Base-by-base conservation (phyloP, 2,113 vertebrate genomes). In the Odocoileus virginianus region DNA sequence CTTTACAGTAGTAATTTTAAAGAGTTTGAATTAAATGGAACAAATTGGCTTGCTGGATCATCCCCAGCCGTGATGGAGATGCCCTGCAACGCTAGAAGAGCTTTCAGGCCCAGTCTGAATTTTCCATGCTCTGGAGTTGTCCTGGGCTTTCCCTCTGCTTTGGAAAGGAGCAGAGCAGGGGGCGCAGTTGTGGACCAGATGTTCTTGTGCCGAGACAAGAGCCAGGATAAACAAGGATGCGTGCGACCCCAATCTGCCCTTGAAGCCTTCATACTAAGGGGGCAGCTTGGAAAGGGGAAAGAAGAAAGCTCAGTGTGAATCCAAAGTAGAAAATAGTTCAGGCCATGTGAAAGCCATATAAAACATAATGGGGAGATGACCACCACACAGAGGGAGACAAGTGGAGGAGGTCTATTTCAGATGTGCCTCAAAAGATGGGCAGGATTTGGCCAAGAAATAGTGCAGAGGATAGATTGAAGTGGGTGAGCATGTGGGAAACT, bases 11-110 rank as follows among this genome's bases (percentile, higher is more conserved):
- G 93, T 60, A 15, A 92, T 96, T 97, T 87, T 87, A 43, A 92
- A 95, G 74, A 92, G 45, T 40, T 97, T 91, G 79, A 88, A 89
- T 91, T 94, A 74, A 92, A 79, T 64, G 94, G 93, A 91, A 93
- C 60, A 74, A 85, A 87, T 93, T 25, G 14, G 55, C 50, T 5
- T 4, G 45, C 12, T 28, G 7, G 9, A 28, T 21, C 28, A 83
- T 47, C 28, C 50, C 6, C 25, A 40, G 58, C 4, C 0, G 7
- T 33, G 12, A 71, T 11, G 4, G 82, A 15, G 58, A 19, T n/a
- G 16, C 40, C 60, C 54, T 27, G 16, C 47, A 33, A 54, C 13
- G 28, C 82, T n/a, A 43, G 36, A 52, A 36, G 43, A 21, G 15
- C 50, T 87, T 5, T 78, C n/a, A 17, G 71, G 25, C 52, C 43